Evolutionary conservation across 2,113 vertebrate species (phyloP).

Genomic region (Onychostruthus taczanowskii): DNA sequence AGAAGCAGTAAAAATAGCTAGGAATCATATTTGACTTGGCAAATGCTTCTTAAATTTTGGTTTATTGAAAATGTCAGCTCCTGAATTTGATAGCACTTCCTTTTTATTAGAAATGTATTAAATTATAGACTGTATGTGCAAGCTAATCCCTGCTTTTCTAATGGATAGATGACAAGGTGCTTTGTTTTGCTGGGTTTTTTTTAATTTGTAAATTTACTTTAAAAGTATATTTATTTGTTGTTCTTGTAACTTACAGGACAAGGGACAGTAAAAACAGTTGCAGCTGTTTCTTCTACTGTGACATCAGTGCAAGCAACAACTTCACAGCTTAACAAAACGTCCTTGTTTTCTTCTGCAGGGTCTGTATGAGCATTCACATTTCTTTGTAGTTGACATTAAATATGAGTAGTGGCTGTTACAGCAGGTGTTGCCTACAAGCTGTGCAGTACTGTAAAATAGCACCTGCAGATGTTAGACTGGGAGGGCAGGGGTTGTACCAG

Average conservation of each 20-base stretch:
- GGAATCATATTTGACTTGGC: background rate
- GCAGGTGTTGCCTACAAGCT: background rate
- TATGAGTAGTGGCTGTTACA: background rate
- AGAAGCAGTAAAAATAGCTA: conserved; percentile 34
- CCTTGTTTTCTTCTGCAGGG: conserved; percentile 78
- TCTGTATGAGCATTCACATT: conserved; percentile 60
- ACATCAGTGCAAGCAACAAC: conserved; percentile 57
- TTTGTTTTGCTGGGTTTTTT: background rate
- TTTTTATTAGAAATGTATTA: background rate
- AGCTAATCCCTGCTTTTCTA: background rate
- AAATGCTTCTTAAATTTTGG: conserved; percentile 6
- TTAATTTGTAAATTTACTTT: background rate
- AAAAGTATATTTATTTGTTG: background rate
- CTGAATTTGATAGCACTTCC: background rate
- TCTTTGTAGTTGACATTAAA: background rate
- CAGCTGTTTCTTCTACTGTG: conserved; percentile 40
- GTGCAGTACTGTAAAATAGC: background rate
- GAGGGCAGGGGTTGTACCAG: background rate
- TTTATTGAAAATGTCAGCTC: background rate
- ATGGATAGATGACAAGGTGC: background rate
- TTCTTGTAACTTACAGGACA: conserved; percentile 52
- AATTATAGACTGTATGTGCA: background rate
- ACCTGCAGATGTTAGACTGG: background rate
- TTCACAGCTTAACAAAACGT: conserved; percentile 77
- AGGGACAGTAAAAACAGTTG: conserved; percentile 71